Conservation (phyloP, 2,113 vertebrate species). For the Pongo abelii region DNA sequence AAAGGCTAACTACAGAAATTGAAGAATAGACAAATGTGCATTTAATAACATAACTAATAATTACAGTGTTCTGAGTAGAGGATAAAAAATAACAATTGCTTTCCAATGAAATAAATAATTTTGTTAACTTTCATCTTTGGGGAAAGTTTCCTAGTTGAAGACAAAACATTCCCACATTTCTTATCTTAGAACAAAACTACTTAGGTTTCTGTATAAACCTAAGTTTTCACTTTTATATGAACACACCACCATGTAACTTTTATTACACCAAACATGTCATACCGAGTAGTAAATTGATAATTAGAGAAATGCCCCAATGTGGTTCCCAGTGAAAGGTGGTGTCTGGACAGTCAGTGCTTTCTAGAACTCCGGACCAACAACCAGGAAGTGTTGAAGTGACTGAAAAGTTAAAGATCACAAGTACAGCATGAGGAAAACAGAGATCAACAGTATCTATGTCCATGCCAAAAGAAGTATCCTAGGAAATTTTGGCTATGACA, state of each 20-base stretch:
- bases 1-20: neutral
- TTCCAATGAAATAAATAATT: neutral
- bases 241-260: neutral
- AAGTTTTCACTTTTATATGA: neutral
- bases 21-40: neutral
- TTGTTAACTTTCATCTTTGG: neutral
- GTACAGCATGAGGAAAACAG: neutral
- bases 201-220: neutral
- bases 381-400: neutral
- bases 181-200: neutral
- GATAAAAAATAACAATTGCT: neutral
- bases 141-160: neutral
- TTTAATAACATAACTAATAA: neutral
- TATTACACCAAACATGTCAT: neutral
- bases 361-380: neutral
- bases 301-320: neutral
- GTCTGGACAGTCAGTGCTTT: neutral
- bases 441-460: neutral
- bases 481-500: neutral
- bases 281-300: neutral
- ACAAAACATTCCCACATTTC: neutral
- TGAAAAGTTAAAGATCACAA: neutral
- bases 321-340: neutral
- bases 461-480: neutral
- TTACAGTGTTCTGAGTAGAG: neutral